These are phyloP conservation scores for Rhagium mordax DNA, from an alignment of 2,888 invertebrate genomes.

Conservation along the genomic window DNA sequence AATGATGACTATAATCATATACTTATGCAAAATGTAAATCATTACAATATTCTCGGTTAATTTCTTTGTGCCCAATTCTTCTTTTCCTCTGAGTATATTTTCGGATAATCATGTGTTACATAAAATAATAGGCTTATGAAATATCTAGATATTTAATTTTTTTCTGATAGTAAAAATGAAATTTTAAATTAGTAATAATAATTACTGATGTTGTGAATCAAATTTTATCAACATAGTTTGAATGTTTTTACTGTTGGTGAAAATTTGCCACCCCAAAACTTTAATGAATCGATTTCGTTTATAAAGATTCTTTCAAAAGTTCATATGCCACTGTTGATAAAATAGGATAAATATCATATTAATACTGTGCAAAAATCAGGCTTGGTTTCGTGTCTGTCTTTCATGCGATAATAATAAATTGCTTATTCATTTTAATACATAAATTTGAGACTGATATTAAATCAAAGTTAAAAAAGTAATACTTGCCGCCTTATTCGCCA, in stretches of 20 bases:
- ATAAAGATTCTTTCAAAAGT: too few species aligned
- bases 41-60: not conserved
- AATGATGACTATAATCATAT: not conserved
- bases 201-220: not conserved
- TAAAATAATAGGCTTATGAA: too few species aligned
- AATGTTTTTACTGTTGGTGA: not conserved
- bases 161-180: not conserved
- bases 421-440: not conserved
- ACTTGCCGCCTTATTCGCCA: not conserved
- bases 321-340: too few species aligned
- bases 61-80: not conserved
- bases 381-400: not conserved
- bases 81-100: not conserved
- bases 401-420: not conserved
- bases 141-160: too few species aligned
- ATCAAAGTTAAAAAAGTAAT: not conserved
- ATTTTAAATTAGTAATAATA: not conserved
- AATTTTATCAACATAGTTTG: not conserved
- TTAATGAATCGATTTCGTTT: not conserved
- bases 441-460: not conserved
- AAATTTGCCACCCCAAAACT: not conserved
- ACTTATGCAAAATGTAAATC: not conserved
- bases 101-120: not conserved
- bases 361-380: not conserved
- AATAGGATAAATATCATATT: not conserved